Evolutionary conservation across 2,888 invertebrate species (phyloP).

Genomic region (Eurytoma adleriae): DNA sequence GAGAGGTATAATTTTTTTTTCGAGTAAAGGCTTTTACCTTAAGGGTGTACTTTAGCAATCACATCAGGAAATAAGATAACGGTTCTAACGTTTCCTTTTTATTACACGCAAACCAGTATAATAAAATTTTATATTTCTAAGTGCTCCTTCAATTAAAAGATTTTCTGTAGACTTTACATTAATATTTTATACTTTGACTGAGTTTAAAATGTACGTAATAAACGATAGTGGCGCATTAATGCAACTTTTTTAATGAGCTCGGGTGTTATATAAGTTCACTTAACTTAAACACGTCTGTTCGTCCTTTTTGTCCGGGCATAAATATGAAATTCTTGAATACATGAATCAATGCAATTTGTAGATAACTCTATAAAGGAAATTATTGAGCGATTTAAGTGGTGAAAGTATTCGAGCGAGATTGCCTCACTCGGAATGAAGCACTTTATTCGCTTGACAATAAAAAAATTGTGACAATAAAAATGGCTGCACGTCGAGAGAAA

Average conservation of each 20-base stretch:
- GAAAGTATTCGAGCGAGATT: background rate
- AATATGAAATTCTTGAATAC: background rate
- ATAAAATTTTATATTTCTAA: conserved; percentile 19
- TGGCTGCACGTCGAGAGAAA: no score
- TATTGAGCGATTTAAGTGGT: background rate
- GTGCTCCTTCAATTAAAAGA: conserved; percentile 22
- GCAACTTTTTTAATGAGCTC: conserved; percentile 32
- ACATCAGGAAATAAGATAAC: conserved; percentile 29
- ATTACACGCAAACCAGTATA: background rate
- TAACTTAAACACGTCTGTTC: conserved; percentile 15
- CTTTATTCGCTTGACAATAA: conserved; percentile 1
- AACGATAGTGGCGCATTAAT: conserved; percentile 39
- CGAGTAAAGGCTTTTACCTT: conserved; percentile 10
- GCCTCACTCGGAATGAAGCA: background rate
- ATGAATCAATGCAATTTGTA: conserved; percentile 16
- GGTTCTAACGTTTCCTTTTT: conserved; percentile 1
- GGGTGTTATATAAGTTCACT: conserved; percentile 30
- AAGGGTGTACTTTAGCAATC: conserved; percentile 19
- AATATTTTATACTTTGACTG: conserved; percentile 20
- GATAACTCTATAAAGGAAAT: background rate
- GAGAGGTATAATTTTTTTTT: background rate
- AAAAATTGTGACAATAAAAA: background rate
- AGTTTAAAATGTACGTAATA: conserved; percentile 26
- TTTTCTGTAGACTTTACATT: conserved; percentile 29
- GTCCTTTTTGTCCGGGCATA: conserved; percentile 1